Percentiles rank a stretch among this genome's conserved stretches.
phyloP scores from a whole-genome alignment of 2,888 invertebrate species.

The Drosophila atroscutellata region DNA sequence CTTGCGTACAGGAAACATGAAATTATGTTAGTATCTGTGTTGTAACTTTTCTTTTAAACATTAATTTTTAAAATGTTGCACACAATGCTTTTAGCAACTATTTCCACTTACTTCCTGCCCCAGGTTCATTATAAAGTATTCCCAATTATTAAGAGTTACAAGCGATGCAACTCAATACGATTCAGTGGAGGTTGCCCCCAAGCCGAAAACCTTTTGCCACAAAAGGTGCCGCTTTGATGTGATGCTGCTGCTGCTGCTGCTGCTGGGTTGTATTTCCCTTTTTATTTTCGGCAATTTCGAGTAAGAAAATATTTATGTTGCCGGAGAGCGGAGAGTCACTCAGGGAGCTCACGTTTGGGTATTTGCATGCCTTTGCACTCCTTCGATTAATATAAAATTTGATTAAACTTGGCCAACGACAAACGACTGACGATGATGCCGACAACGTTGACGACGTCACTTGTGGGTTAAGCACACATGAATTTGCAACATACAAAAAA shows the following conservation, averaged over 20 bases:
- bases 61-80: background rate
- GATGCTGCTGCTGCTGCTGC: constrained; percentile 14
- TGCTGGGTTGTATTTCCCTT: constrained; percentile 9
- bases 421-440: constrained; percentile 27
- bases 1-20: background rate
- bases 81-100: constrained; percentile 7
- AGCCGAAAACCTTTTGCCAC: constrained; percentile 40
- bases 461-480: constrained; percentile 80
- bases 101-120: background rate
- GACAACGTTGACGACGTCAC: constrained; percentile 21
- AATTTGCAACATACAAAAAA: constrained; percentile 32
- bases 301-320: constrained; percentile 61
- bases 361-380: constrained; percentile 80
- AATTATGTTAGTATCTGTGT: background rate
- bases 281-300: constrained; percentile 52
- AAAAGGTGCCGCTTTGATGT: constrained; percentile 65
- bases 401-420: constrained; percentile 76
- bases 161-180: constrained; percentile 48
- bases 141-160: constrained; percentile 54
- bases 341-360: constrained; percentile 61
- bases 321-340: constrained; percentile 28
- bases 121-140: constrained; percentile 14
- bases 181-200: constrained; percentile 25
- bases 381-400: constrained; percentile 80
- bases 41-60: constrained; percentile 2